Conservation (phyloP, 2,888 invertebrate genomes). For the Platypus cylindrus region DNA sequence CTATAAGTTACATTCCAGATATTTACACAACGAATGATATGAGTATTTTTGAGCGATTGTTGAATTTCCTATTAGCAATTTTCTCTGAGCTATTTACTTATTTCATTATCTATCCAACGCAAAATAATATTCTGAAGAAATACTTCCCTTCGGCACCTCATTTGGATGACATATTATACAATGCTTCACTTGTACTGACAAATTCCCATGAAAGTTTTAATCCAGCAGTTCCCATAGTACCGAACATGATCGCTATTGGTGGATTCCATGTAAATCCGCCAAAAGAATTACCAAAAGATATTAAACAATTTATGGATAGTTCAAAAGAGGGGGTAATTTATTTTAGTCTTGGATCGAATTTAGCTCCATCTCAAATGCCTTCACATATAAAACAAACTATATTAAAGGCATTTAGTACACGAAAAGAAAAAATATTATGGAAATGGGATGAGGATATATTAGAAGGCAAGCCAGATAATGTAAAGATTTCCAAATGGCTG, state of each 20-base stretch:
- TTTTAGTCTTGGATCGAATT: slow-evolving; percentile 48
- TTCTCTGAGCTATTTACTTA: slow-evolving; percentile 14
- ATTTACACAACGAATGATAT: slow-evolving; percentile 28
- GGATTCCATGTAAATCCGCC: slow-evolving; percentile 36
- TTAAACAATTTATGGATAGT: slow-evolving; percentile 40
- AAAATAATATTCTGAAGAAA: slow-evolving; percentile 21
- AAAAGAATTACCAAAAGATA: slow-evolving; percentile 30
- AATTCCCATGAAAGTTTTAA: slow-evolving; percentile 40
- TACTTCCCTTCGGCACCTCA: slow-evolving; percentile 23
- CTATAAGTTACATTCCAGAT: slow-evolving; percentile 38
- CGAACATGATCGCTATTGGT: slow-evolving; percentile 45
- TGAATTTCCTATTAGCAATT: slow-evolving; percentile 33
- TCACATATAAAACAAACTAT: slow-evolving; percentile 39
- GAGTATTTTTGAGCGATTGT: slow-evolving; percentile 40
- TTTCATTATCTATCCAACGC: slow-evolving; percentile 17
- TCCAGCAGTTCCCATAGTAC: slow-evolving; percentile 39
- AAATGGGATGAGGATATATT: slow-evolving; percentile 49
- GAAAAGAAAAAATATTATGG: slow-evolving; percentile 54
- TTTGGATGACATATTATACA: slow-evolving; percentile 19
- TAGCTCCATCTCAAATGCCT: slow-evolving; percentile 42
- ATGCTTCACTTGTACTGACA: slow-evolving; percentile 23
- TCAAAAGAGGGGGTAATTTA: slow-evolving; percentile 43
- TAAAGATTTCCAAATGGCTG: slow-evolving; percentile 29
- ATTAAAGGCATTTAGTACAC: slow-evolving; percentile 41
- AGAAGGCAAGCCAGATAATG: slow-evolving; percentile 29